Conservation (phyloP, 2,888 invertebrate species). For the Caenorhabditis plicata region DNA sequence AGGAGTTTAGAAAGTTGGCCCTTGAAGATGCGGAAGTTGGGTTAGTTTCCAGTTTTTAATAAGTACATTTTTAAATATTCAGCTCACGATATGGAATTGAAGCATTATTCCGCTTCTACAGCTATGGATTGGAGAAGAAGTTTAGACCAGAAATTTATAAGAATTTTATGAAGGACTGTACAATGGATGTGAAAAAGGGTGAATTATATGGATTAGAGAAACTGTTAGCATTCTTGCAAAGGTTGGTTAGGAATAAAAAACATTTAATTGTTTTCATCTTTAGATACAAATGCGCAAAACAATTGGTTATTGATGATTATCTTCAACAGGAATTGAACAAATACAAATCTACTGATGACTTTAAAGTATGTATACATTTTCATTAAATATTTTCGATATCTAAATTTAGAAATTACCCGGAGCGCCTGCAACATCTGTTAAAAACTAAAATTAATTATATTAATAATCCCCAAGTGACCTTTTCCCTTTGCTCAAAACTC, state of each 20-base stretch:
- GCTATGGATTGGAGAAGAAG: conserved; percentile 93
- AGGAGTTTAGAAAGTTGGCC: conserved; percentile 88
- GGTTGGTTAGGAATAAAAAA: conserved; percentile 11
- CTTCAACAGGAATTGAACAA: conserved; percentile 67
- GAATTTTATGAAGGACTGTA: conserved; percentile 79
- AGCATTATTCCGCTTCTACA: conserved; percentile 88
- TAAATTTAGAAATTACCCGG: not conserved
- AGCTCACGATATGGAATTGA: conserved; percentile 71
- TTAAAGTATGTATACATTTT: conserved; percentile 22
- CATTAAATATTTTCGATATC: too few species aligned
- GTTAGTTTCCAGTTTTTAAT: conserved; percentile 70
- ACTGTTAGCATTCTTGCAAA: conserved; percentile 95
- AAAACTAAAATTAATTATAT: not conserved
- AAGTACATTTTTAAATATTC: conserved; percentile 18
- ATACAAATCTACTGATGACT: conserved; percentile 69
- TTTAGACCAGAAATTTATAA: conserved; percentile 91
- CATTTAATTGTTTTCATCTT: conserved; percentile 2
- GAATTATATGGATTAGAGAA: conserved; percentile 97
- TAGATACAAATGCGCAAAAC: conserved; percentile 52
- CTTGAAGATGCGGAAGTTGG: conserved; percentile 87
- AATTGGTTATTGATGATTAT: conserved; percentile 66
- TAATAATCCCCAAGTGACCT: conserved; percentile 15
- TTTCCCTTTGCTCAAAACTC: conserved; percentile 22
- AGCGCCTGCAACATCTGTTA: too few species aligned
- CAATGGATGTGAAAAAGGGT: conserved; percentile 69